These are phyloP conservation scores for Bucco capensis DNA, from an alignment of 2,113 vertebrate genomes.

Conservation along the genomic window DNA sequence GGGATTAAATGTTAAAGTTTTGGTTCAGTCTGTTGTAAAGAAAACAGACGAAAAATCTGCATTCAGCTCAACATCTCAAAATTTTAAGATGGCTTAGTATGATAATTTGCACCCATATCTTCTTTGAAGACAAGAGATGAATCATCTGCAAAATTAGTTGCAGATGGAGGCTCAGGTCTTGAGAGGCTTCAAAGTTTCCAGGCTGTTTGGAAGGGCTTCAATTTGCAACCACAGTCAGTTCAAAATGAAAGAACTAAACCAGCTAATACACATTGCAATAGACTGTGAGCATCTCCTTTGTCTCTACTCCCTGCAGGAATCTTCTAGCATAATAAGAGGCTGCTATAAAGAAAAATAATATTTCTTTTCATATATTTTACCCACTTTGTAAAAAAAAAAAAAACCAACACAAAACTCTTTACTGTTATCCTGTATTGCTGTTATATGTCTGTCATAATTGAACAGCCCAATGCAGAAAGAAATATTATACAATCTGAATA, in stretches of 20 bases:
- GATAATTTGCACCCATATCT: slow-evolving; percentile 16
- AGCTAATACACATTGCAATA: not conserved
- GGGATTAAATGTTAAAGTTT: not conserved
- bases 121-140: slow-evolving; percentile 39
- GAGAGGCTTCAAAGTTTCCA: slow-evolving; percentile 10
- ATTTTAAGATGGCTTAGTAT: not conserved
- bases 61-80: not conserved
- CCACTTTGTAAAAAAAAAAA: not conserved
- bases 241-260: slow-evolving; percentile 38
- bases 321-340: not conserved
- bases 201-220: slow-evolving; percentile 5
- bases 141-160: slow-evolving; percentile 33
- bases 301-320: not conserved
- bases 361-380: slow-evolving; percentile 14
- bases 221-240: slow-evolving; percentile 14
- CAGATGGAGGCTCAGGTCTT: slow-evolving; percentile 40
- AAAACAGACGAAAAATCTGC: not conserved
- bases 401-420: no score
- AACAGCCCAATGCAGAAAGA: slow-evolving; percentile 26
- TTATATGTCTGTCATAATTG: not conserved
- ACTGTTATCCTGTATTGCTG: not conserved
- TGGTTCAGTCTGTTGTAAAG: not conserved
- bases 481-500: slow-evolving; percentile 29
- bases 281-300: not conserved
- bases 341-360: not conserved